Conservation (phyloP, 2,797 vertebrate species). For the Ispidina picta region DNA sequence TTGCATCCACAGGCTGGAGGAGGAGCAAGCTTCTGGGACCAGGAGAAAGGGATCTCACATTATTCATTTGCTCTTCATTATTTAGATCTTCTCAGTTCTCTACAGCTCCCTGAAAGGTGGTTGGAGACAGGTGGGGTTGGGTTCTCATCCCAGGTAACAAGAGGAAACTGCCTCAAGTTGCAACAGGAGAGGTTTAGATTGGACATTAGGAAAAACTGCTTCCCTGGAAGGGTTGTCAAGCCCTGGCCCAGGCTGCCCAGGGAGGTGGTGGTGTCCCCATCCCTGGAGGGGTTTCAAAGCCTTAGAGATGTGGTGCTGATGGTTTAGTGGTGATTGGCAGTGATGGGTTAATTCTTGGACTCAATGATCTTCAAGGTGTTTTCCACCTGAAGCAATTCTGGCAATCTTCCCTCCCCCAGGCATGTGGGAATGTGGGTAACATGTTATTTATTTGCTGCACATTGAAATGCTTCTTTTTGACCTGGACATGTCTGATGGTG, state of each 20-base stretch:
- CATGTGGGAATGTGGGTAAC: rapidly evolving
- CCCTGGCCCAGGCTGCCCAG: no score
- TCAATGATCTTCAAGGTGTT: no score
- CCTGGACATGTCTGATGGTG: background rate
- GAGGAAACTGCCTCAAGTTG: background rate
- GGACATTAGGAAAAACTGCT: background rate
- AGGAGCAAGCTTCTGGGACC: background rate
- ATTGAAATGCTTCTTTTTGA: background rate
- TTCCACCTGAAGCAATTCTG: no score
- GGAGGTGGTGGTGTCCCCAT: no score
- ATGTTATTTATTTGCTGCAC: background rate
- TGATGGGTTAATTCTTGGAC: no score
- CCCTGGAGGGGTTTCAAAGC: no score
- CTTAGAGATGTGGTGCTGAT: no score
- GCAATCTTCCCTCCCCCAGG: background rate
- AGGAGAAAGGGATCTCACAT: background rate
- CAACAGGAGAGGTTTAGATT: background rate
- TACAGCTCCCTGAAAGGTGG: no score
- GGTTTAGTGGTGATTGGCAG: no score
- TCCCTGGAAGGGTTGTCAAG: background rate
- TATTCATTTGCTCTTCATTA: background rate
- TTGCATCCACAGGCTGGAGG: background rate
- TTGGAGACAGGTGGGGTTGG: no score
- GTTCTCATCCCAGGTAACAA: no score
- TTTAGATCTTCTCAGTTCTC: background rate